These are phyloP conservation scores for Planococcus citri DNA, from an alignment of 1,140 invertebrate species.

Conservation along the genomic window DNA sequence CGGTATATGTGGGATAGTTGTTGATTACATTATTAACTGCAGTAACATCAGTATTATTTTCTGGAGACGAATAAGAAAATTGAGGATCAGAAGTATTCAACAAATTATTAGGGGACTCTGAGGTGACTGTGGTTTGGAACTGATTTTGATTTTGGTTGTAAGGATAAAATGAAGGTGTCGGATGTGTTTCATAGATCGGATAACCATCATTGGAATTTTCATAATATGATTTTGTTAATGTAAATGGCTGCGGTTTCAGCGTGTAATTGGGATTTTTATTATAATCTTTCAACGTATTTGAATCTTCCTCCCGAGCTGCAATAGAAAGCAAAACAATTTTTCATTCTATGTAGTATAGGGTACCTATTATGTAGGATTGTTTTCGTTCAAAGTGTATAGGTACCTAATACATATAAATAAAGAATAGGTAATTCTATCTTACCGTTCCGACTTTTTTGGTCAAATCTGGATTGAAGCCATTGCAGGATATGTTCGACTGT, in stretches of 20 bases:
- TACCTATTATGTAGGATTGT: too few species aligned
- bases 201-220: background rate
- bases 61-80: background rate
- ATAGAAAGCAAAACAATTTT: background rate
- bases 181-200: background rate
- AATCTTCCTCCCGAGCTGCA: background rate
- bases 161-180: background rate
- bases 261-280: background rate
- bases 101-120: background rate
- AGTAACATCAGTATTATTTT: background rate
- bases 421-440: background rate
- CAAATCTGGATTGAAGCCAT: slow-evolving; percentile 29
- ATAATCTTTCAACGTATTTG: background rate
- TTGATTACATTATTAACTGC: background rate
- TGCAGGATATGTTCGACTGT: slow-evolving; percentile 29
- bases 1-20: background rate
- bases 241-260: slow-evolving; percentile 9
- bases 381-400: too few species aligned
- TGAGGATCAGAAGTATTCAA: background rate
- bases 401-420: too few species aligned
- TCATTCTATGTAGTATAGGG: too few species aligned
- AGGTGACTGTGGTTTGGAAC: background rate
- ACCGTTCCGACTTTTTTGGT: slow-evolving; percentile 21
- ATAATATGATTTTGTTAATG: background rate
- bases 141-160: background rate